A percentile compares a stretch with the other conserved stretches of the same genome.
Conservation (phyloP, 2,888 invertebrate genomes). For the Melinaea menophilus region DNA sequence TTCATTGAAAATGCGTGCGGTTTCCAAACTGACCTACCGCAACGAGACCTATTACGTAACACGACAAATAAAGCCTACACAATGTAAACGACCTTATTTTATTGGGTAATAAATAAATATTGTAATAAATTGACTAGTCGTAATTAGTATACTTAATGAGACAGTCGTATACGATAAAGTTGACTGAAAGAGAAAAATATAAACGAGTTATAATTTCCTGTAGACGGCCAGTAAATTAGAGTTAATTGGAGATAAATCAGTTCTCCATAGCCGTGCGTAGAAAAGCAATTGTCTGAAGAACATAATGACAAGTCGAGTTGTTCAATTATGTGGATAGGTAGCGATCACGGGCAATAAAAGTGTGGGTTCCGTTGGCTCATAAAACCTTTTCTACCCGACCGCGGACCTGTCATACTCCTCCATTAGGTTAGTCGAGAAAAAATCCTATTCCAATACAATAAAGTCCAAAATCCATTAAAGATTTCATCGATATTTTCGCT, state of each 20-base stretch:
- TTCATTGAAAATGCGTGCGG: conserved; percentile 14
- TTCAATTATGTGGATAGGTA: conserved; percentile 75
- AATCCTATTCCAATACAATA: conserved; percentile 43
- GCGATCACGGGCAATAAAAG: conserved; percentile 75
- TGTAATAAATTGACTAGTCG: background rate
- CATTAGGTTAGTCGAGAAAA: conserved; percentile 40
- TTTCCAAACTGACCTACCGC: conserved; percentile 62
- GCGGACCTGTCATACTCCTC: conserved; percentile 51
- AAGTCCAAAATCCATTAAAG: conserved; percentile 43
- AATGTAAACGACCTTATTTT: conserved; percentile 6
- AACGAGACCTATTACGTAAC: conserved; percentile 38
- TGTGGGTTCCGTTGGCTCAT: conserved; percentile 70
- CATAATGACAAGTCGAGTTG: conserved; percentile 72
- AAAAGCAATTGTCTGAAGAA: conserved; percentile 64
- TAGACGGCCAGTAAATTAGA: background rate
- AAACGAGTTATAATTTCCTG: background rate
- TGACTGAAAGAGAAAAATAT: no score
- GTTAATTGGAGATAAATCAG: conserved; percentile 10
- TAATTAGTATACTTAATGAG: no score
- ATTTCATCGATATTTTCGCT: conserved; percentile 16
- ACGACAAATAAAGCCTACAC: background rate
- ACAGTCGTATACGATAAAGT: no score
- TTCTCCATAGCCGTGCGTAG: conserved; percentile 10
- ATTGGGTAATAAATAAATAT: background rate
- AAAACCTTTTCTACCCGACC: conserved; percentile 71